Conservation (phyloP, 37 sponge, comb jelly and placozoan genomes). For the Spongilla lacustris region DNA sequence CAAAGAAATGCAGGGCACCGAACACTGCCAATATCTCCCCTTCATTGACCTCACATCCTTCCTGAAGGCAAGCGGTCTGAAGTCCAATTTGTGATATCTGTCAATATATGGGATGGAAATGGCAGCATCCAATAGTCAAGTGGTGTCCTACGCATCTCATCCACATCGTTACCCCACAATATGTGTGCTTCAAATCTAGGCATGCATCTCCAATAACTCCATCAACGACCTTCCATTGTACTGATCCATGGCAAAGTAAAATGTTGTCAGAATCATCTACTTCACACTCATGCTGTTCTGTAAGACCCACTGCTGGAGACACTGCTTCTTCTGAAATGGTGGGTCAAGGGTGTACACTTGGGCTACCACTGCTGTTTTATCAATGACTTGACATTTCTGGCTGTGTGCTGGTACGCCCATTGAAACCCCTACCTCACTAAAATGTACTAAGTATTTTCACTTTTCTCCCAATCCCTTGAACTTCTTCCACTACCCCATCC, state of each 20-base stretch:
- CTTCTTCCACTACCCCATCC: background rate
- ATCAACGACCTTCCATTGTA: background rate
- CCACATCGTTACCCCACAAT: background rate
- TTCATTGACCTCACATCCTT: background rate
- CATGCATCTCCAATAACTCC: background rate
- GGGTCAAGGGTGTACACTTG: background rate
- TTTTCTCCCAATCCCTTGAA: background rate
- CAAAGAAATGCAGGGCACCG: background rate
- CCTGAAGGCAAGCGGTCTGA: slow-evolving; percentile 1
- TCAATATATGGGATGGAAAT: background rate
- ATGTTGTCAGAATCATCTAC: background rate
- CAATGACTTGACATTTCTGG: background rate
- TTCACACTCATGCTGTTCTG: background rate
- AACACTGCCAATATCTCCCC: background rate
- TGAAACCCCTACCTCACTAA: background rate
- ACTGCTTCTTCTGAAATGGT: background rate
- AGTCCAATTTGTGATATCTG: background rate
- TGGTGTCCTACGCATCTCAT: background rate
- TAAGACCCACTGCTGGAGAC: background rate
- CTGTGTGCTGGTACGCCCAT: background rate
- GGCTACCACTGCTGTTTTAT: background rate
- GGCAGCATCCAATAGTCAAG: background rate
- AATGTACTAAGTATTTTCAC: background rate
- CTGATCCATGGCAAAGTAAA: background rate
- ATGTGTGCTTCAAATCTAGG: background rate